phyloP scores from a whole-genome alignment of 2,888 invertebrate genomes.

The Diadegma fenestrale region DNA sequence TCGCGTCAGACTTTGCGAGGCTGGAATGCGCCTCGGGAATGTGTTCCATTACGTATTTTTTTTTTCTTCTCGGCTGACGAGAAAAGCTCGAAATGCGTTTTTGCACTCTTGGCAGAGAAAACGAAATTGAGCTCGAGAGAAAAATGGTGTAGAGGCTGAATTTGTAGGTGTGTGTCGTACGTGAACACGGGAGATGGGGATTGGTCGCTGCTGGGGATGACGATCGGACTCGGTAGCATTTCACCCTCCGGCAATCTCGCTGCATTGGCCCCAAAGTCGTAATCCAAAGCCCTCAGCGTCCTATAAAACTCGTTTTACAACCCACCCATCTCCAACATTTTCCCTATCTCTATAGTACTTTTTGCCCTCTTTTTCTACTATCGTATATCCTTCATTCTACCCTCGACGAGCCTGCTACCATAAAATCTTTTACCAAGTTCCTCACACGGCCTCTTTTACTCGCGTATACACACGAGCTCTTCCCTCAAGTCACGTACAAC shows the following conservation, averaged over 20 bases:
- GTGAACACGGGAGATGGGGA: constrained; percentile 45
- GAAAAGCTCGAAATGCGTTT: constrained; percentile 54
- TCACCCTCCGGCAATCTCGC: constrained; percentile 55
- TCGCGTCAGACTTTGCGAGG: constrained; percentile 53
- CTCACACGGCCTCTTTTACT: constrained; percentile 28
- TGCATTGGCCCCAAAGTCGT: constrained; percentile 66
- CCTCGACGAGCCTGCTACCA: constrained; percentile 58
- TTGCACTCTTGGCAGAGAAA: constrained; percentile 46
- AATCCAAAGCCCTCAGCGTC: constrained; percentile 63
- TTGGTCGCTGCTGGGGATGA: constrained; percentile 64
- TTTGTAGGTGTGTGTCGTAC: background rate
- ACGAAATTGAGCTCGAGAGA: constrained; percentile 8
- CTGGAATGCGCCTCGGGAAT: constrained; percentile 67
- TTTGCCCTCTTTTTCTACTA: constrained; percentile 29
- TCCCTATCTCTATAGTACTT: background rate
- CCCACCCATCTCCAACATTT: constrained; percentile 41
- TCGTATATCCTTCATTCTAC: constrained; percentile 69
- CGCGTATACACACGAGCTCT: constrained; percentile 31
- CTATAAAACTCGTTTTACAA: constrained; percentile 75
- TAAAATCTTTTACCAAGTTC: constrained; percentile 63
- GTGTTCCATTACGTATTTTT: constrained; percentile 77
- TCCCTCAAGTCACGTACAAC: constrained; percentile 50
- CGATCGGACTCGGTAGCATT: constrained; percentile 54
- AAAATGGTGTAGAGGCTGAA: constrained; percentile 32
- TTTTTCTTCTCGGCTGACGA: constrained; percentile 23